phyloP scores from a whole-genome alignment of 2,797 vertebrate genomes.

The Halcyon leucocephala region DNA sequence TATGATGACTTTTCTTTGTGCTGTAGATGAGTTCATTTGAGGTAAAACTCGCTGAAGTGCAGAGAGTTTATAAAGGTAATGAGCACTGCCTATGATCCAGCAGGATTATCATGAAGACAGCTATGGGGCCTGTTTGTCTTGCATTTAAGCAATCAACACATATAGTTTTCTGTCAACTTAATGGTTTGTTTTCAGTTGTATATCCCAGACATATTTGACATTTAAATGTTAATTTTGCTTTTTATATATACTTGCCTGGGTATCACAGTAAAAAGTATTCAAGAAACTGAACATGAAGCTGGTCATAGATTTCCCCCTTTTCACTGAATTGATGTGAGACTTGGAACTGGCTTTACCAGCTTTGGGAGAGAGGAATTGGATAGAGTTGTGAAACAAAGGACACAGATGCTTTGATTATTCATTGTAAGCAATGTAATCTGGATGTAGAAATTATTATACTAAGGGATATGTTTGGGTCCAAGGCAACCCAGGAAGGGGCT shows the following conservation, averaged over 20 bases:
- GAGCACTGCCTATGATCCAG: background rate
- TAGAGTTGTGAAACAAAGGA: background rate
- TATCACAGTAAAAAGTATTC: background rate
- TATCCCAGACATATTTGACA: background rate
- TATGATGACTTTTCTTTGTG: slow-evolving; percentile 38
- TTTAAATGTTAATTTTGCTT: slow-evolving; percentile 6
- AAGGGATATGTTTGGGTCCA: background rate
- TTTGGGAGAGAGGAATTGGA: background rate
- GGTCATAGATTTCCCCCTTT: slow-evolving; percentile 27
- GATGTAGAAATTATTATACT: background rate
- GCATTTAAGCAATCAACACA: background rate
- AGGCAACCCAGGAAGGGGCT: background rate
- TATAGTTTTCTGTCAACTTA: background rate
- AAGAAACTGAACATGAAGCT: background rate
- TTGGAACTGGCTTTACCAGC: background rate
- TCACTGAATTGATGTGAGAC: background rate
- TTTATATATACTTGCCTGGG: background rate
- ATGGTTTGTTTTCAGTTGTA: slow-evolving; percentile 7
- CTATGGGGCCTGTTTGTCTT: background rate
- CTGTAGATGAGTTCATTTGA: slow-evolving; percentile 52
- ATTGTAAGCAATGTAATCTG: background rate
- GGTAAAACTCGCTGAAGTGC: slow-evolving; percentile 38
- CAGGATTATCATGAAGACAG: background rate
- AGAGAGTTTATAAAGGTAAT: background rate
- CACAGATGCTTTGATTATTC: background rate